phyloP scores from a whole-genome alignment of 2,797 vertebrate genomes.

The Sebastolobus alascanus region DNA sequence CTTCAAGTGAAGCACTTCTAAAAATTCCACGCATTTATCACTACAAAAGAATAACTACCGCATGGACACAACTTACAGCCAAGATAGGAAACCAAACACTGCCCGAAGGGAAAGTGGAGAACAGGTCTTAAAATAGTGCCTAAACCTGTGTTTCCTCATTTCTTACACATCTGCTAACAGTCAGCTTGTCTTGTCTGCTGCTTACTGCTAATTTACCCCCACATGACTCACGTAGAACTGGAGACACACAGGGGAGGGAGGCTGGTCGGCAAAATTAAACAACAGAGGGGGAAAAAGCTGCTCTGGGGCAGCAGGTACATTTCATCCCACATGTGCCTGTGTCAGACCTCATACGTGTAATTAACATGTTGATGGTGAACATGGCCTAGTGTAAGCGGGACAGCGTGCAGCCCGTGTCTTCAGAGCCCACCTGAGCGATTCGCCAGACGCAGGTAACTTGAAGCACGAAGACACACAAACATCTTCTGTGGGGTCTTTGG shows the following conservation, averaged over 20 bases:
- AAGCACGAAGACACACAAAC: constrained; percentile 30
- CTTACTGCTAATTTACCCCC: constrained; percentile 67
- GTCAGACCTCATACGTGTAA: constrained; percentile 68
- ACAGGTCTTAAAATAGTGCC: constrained; percentile 46
- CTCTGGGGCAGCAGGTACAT: constrained; percentile 60
- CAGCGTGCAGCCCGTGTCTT: constrained; percentile 34
- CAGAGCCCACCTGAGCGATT: constrained; percentile 61
- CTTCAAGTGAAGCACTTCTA: background rate
- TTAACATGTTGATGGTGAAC: constrained; percentile 69
- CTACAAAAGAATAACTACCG: background rate
- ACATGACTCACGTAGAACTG: constrained; percentile 57
- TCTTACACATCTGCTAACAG: constrained; percentile 73
- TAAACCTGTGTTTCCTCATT: constrained; percentile 68
- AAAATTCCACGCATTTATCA: constrained; percentile 20
- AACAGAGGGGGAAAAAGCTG: constrained; percentile 20
- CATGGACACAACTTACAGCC: background rate
- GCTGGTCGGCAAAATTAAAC: constrained; percentile 60
- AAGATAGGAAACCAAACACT: constrained; percentile 25
- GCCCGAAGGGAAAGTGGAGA: constrained; percentile 28
- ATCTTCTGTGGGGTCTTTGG: constrained; percentile 17
- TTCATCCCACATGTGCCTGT: constrained; percentile 65
- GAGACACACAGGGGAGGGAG: constrained; percentile 50
- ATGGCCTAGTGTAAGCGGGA: constrained; percentile 26
- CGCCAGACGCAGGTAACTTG: constrained; percentile 53
- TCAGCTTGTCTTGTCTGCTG: constrained; percentile 70